A percentile compares a stretch with the other conserved stretches of the same genome.
Conservation (phyloP, 2,888 invertebrate species). For the Proisotoma minuta region DNA sequence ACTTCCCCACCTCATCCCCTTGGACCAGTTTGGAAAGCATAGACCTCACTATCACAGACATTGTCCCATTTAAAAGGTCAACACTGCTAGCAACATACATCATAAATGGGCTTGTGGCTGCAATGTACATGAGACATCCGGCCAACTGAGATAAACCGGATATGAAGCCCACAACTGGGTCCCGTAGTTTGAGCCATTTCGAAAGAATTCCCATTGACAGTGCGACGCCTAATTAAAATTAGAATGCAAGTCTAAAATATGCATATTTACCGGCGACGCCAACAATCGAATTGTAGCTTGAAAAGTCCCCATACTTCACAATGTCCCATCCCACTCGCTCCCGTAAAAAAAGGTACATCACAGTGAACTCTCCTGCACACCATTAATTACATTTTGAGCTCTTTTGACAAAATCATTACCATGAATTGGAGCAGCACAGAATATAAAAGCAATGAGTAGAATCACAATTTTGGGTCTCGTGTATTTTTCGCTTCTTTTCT, state of each 20-base stretch:
- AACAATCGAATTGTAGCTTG: constrained; percentile 33
- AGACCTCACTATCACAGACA: constrained; percentile 32
- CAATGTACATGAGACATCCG: constrained; percentile 77
- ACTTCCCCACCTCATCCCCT: constrained; percentile 31
- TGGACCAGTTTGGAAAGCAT: constrained; percentile 39
- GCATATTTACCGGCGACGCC: constrained; percentile 24
- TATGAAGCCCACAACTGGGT: constrained; percentile 78
- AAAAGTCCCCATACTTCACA: constrained; percentile 32
- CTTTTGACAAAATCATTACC: constrained; percentile 15
- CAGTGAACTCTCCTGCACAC: constrained; percentile 37
- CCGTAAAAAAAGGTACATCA: constrained; percentile 36
- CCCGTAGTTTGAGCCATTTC: constrained; percentile 73
- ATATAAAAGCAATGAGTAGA: constrained; percentile 26
- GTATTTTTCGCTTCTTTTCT: constrained; percentile 8
- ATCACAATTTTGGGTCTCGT: constrained; percentile 21
- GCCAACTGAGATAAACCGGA: constrained; percentile 79
- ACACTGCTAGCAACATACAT: constrained; percentile 66
- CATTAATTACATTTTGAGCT: neutral
- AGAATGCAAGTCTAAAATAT: no score
- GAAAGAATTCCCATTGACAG: constrained; percentile 75
- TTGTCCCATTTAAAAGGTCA: constrained; percentile 38
- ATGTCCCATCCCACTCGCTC: constrained; percentile 33
- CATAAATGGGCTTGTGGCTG: constrained; percentile 70
- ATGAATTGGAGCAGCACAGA: constrained; percentile 32
- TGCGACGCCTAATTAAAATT: constrained; percentile 27